Conservation (phyloP, 1,140 invertebrate genomes). For the Drosophila miranda region DNA sequence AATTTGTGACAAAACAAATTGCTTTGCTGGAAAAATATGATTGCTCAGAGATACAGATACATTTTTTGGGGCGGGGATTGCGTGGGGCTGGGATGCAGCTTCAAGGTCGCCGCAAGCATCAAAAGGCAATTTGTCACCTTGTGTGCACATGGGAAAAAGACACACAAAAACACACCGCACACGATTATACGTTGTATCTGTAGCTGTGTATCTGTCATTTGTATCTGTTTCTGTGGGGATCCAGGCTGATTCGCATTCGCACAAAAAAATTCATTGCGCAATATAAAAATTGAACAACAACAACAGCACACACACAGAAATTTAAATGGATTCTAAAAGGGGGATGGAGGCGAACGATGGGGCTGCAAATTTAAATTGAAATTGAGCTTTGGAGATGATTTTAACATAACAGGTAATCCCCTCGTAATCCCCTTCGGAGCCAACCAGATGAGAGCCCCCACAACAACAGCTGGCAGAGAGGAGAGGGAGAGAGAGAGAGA, state of each 20-base stretch:
- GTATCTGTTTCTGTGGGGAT: slow-evolving; percentile 26
- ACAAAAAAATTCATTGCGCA: slow-evolving; percentile 50
- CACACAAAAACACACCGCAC: background rate
- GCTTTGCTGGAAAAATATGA: slow-evolving; percentile 54
- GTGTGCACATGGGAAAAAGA: slow-evolving; percentile 14
- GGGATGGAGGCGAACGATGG: background rate
- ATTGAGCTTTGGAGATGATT: slow-evolving; percentile 18
- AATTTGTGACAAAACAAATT: slow-evolving; percentile 58
- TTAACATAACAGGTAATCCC: slow-evolving; percentile 38
- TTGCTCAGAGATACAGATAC: slow-evolving; percentile 22
- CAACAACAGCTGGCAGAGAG: too few relatives aligned
- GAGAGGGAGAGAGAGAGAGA: too few relatives aligned
- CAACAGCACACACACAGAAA: slow-evolving; percentile 20
- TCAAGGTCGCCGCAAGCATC: slow-evolving; percentile 63
- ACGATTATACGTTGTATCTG: slow-evolving; percentile 18
- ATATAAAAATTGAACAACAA: slow-evolving; percentile 25
- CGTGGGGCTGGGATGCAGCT: slow-evolving; percentile 45
- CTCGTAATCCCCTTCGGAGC: too few relatives aligned
- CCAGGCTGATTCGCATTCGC: too few relatives aligned
- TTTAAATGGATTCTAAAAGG: slow-evolving; percentile 19
- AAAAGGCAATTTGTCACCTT: slow-evolving; percentile 67
- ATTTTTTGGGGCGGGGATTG: slow-evolving; percentile 14
- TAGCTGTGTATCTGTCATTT: slow-evolving; percentile 3
- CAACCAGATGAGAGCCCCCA: too few relatives aligned
- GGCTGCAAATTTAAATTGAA: slow-evolving; percentile 15